A percentile compares a stretch with the other conserved stretches of the same genome.
phyloP scores from a whole-genome alignment of 2,888 invertebrate genomes.

The Eueremaeus valkanovi region DNA sequence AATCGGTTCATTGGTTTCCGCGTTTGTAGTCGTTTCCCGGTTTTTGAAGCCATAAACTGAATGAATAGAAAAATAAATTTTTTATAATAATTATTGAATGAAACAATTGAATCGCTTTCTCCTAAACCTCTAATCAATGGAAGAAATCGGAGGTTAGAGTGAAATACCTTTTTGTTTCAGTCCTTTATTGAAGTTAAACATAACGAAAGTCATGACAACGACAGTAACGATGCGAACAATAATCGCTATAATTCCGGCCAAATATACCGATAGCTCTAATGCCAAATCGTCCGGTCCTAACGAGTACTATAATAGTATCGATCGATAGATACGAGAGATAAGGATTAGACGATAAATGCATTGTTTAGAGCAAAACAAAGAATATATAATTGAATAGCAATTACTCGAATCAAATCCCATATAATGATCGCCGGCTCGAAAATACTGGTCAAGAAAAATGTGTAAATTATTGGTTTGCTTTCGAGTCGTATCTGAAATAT shows the following conservation, averaged over 20 bases:
- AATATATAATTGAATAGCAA: neutral
- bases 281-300: constrained; percentile 36
- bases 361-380: neutral
- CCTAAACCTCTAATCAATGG: neutral
- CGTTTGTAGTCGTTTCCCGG: too few species aligned
- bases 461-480: constrained; percentile 46
- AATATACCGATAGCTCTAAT: constrained; percentile 41
- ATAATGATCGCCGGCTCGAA: constrained; percentile 49
- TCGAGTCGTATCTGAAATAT: constrained; percentile 49
- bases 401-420: constrained; percentile 48
- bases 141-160: neutral
- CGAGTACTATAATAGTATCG: constrained; percentile 39
- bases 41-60: neutral
- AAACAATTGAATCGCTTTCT: neutral
- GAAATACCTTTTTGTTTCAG: constrained; percentile 44
- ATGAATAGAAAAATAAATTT: too few species aligned
- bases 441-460: constrained; percentile 48
- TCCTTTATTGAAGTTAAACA: constrained; percentile 45
- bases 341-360: neutral
- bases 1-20: too few species aligned
- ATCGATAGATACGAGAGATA: neutral
- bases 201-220: constrained; percentile 41
- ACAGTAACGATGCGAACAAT: constrained; percentile 43
- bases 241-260: constrained; percentile 44
- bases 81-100: too few species aligned